Base-by-base conservation (phyloP, 2,797 vertebrate genomes). In the Ceyx erithaca region DNA sequence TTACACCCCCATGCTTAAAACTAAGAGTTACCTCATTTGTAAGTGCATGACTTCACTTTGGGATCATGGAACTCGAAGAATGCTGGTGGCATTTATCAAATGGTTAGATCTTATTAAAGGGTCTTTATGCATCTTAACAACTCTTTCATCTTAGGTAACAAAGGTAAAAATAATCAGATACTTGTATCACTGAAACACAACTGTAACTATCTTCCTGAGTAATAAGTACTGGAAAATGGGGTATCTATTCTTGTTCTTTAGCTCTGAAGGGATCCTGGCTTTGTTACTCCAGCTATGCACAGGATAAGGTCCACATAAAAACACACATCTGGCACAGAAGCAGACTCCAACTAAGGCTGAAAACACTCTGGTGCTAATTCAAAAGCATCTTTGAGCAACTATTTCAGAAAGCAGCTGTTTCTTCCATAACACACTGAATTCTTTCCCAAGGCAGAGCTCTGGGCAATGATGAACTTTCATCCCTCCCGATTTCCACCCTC, bases 351-450 rank as follows among this genome's bases (percentile, higher is more conserved):
- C 19, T 30, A 26, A 69, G 25, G 48, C 31, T 68, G 67, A 81
- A 70, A 81, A 89, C 18, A 4, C 15, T 21, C 16, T 64, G 80
- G 57, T 59, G 33, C 17, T 73, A 25, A 78, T 88, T 28, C 77
- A 46, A 79, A 83, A 55, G 25, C 58, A 64, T 73, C 66, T 80
- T 62, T 14, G 66, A 81, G 28, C n/a, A 68, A 59, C 35, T 70
- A n/a, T 67, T 83, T 41, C 45, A 79, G 66, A 85, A 91, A 80
- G 55, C 80, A 89, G 37, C 18, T 66, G 45, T 71, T 87, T 87
- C 57, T 84, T 88, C 63, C 30, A 22, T 23, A 67, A 83, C 4
- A 8, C 55, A 48, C 3, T 0, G 2, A 43, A 67, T 51, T 73
- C 46, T 69, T 89, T 71, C 64, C 40, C 28, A 85, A 70, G 41